These are phyloP conservation scores for Psephotus haematonotus DNA, from an alignment of 2,113 vertebrate species.

Conservation along the genomic window DNA sequence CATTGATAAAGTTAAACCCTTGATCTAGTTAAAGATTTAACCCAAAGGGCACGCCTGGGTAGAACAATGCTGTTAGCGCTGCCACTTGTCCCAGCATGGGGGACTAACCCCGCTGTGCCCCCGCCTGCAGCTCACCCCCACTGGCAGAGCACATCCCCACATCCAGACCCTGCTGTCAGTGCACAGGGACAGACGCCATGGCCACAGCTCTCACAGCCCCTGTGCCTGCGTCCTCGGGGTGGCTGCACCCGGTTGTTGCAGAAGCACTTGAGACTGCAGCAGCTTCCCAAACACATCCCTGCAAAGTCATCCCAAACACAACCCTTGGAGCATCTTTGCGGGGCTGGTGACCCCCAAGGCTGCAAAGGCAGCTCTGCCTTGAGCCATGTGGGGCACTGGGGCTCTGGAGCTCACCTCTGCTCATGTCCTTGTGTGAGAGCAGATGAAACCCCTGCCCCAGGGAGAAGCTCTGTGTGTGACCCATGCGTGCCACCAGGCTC, in stretches of 20 bases:
- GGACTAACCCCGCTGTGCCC: background rate
- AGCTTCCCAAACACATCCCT: background rate
- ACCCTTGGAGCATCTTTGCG: background rate
- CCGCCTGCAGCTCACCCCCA: background rate
- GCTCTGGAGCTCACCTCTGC: background rate
- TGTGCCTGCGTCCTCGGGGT: accelerated
- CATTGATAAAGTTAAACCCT: conserved; percentile 70
- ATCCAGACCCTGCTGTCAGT: background rate
- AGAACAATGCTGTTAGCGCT: conserved; percentile 17
- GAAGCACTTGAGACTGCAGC: background rate
- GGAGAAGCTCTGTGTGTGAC: background rate
- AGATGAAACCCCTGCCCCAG: background rate
- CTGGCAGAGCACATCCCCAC: background rate
- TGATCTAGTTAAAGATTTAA: conserved; percentile 58
- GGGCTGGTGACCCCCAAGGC: background rate
- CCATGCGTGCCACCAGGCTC: background rate
- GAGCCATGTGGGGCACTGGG: background rate
- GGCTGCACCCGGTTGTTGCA: accelerated
- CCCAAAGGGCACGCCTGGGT: conserved; percentile 18
- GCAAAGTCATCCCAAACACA: background rate
- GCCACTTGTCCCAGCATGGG: background rate
- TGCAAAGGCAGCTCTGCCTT: background rate
- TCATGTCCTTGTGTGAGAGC: background rate
- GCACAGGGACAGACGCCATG: background rate
- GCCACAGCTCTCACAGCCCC: background rate